Evolutionary conservation across 1,140 invertebrate genomes (phyloP).

Genomic region (Linepithema humile): DNA sequence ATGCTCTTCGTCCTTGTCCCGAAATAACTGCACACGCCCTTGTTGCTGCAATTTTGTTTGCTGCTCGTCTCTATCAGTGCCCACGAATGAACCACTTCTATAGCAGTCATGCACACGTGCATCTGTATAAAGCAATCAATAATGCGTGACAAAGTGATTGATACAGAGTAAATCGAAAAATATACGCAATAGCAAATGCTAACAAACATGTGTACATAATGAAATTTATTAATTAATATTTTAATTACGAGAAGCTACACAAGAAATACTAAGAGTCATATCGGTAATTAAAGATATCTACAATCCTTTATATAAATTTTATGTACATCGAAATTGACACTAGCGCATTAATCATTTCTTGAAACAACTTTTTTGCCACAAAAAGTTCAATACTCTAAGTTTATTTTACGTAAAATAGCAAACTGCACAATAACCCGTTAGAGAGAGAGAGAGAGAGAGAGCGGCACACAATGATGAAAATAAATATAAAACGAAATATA

Average conservation of each 20-base stretch:
- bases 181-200: not conserved
- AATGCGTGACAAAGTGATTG: not conserved
- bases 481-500: conserved; percentile 51
- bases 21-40: conserved; percentile 74
- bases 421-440: not conserved
- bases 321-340: not conserved
- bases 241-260: not conserved
- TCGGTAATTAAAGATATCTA: not conserved
- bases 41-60: conserved; percentile 71
- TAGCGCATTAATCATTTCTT: conserved; percentile 3
- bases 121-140: not conserved
- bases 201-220: not conserved
- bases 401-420: conserved; percentile 18
- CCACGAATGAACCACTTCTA: not conserved
- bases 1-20: conserved; percentile 73
- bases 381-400: not conserved
- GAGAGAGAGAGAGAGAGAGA: no score
- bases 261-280: not conserved
- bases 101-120: not conserved
- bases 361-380: not conserved
- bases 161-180: not conserved
- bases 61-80: conserved; percentile 59
- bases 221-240: not conserved
- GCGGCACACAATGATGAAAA: conserved; percentile 36
- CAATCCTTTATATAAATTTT: not conserved